Base-by-base conservation (phyloP, 2,888 invertebrate species). In the Drosophila meridiana region DNA sequence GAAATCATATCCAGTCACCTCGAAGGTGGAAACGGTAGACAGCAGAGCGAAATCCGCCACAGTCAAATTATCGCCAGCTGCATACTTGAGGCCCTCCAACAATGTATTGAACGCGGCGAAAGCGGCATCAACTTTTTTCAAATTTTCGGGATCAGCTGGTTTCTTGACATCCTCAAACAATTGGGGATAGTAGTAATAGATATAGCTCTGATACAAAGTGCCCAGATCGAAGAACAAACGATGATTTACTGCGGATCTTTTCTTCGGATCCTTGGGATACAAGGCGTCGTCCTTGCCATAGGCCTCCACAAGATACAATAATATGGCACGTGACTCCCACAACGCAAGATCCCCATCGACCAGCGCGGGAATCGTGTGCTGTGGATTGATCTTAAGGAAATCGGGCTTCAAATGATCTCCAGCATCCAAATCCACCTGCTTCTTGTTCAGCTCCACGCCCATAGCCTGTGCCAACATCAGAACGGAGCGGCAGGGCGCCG, bases 251-350 rank as follows among this genome's bases (percentile, higher is more conserved):
- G 95, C 50, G 0, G 96, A 97, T 32, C 96, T 94, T 72, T 95
- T 95, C 85, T 96, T 95, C 0, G 96, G 95, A 78, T 97, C 96
- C 84, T 95, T 96, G 0, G 98, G 97, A 80, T 94, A 95, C n/a
- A 97, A 93, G 0, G 94, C 93, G 87, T 96, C 96, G 81, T 96
- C 95, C 56, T 96, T 96, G 50, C 95, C 96, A 90, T 97, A 97
- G 89, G 96, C 96, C 92, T 96, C 95, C 13, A 94, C 96, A 88
- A 98, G 94, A 93, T 98, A 98, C 0, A 95, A 94, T 92, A 96
- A 94, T 91, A 97, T 97, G 69, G 97, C 96, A 56, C 97, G 96
- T 47, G 97, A 97, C 93, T 98, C 98, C 95, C 96, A 96, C 63
- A 98, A 91, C 30, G 94, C 93, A 90, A 97, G 95, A 0, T 96